Evolutionary conservation across 2,888 invertebrate genomes (phyloP), one percentile per base, ranked within the genome.

Genomic region (Unio delphinus): DNA sequence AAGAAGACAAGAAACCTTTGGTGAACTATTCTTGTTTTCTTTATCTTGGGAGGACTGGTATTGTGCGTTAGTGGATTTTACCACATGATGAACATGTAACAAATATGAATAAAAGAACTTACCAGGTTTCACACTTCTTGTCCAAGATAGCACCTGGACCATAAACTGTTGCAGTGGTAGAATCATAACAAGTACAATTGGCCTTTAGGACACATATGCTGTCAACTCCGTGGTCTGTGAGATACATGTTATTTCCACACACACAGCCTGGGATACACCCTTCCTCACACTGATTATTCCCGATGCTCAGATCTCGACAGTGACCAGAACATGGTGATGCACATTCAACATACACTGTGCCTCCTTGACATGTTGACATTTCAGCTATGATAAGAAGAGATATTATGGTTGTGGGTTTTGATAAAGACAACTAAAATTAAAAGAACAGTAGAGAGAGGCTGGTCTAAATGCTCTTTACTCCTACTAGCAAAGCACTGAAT

Each of bases 181-280:
- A 61, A 58, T 80, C 72, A n/a, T 64, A 75, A 34, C 80, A 80
- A 0, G 80, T 77, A 63, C 80, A 80, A n/a, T 67, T 55, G 15
- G 60, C 34, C 11, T 26, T 64, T 1, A 66, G 55, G 3, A 80
- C 80, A 59, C 80, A 80, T 7, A 59, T 45, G 6, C 61, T 45
- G 15, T 45, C 45, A 11, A 15, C 3, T n/a, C 73, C 67, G 23
- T 67, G 23, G 18, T 73, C 73, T 61, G 74, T 72, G 11, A 72
- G 28, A 17, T 65, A 68, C 26, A 70, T 67, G 17, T 67, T 65
- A 26, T 61, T 11, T 0, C 74, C 70, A 70, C 80, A 80, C 15
- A 69, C 65, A 68, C 80, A 80, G 8, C 80, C 80, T 11, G 73
- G 62, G 17, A 76, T 62, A 57, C 80, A 78, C 20, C 54, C 61